Conservation (phyloP, 2,113 vertebrate genomes). For the Seriola rivoliana region DNA sequence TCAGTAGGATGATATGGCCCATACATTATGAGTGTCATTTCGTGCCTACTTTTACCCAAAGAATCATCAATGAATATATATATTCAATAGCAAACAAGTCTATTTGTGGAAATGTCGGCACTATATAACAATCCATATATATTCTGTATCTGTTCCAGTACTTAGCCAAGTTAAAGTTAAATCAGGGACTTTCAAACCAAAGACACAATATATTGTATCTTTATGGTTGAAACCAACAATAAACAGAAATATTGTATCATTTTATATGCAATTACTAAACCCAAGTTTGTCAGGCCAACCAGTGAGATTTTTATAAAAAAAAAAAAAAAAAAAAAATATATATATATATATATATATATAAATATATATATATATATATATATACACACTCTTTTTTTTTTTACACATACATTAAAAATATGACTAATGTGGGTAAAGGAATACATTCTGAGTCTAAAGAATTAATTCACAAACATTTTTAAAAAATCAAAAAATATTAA, state of each 20-base stretch:
- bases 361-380: too few relatives aligned
- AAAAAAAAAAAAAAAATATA: not conserved
- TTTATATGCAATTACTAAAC: not conserved
- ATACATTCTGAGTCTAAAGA: not conserved
- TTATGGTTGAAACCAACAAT: not conserved
- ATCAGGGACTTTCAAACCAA: not conserved
- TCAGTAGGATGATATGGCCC: conserved; percentile 15
- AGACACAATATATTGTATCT: not conserved
- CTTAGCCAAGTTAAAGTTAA: not conserved
- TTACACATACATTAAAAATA: not conserved
- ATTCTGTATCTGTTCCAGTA: not conserved
- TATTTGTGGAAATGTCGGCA: not conserved
- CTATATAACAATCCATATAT: not conserved
- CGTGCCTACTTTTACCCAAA: conserved; percentile 15
- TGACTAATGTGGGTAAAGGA: not conserved
- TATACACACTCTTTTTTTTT: too few relatives aligned
- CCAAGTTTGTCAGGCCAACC: not conserved
- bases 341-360: too few relatives aligned
- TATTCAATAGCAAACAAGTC: not conserved
- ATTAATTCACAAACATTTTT: not conserved
- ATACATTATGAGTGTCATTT: conserved; percentile 12
- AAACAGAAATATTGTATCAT: not conserved
- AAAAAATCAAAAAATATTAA: not conserved
- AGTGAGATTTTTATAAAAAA: not conserved
- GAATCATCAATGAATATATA: conserved; percentile 13